A percentile compares a stretch with the other conserved stretches of the same genome.
Evolutionary conservation across 1,140 invertebrate species (phyloP).

Genomic region (Orussus abietinus): DNA sequence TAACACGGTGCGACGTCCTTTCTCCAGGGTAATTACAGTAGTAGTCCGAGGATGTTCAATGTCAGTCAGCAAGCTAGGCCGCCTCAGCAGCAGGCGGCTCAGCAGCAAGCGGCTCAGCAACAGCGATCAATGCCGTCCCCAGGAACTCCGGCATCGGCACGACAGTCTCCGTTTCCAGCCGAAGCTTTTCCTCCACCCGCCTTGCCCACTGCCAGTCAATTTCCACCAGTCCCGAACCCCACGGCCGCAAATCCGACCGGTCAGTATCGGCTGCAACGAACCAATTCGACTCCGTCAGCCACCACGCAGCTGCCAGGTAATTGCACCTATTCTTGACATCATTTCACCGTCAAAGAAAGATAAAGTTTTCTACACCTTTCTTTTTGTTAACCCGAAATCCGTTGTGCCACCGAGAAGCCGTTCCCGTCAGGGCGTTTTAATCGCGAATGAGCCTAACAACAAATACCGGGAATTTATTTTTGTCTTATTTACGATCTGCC

Average conservation of each 20-base stretch:
- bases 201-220: constrained; percentile 49
- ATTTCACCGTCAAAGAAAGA: not conserved
- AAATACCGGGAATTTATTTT: too few relatives aligned
- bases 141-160: constrained; percentile 48
- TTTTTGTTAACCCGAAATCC: too few relatives aligned
- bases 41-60: constrained; percentile 49
- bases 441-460: too few relatives aligned
- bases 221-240: constrained; percentile 56
- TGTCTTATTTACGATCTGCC: too few relatives aligned
- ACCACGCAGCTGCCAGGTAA: constrained; percentile 68
- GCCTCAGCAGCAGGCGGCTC: constrained; percentile 27
- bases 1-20: too few relatives aligned
- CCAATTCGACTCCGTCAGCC: constrained; percentile 62
- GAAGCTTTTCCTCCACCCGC: constrained; percentile 56
- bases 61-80: constrained; percentile 40
- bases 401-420: too few relatives aligned
- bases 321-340: constrained; percentile 12
- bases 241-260: constrained; percentile 52
- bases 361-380: too few relatives aligned
- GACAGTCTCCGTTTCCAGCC: constrained; percentile 58
- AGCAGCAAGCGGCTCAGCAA: constrained; percentile 25
- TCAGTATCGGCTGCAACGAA: constrained; percentile 61
- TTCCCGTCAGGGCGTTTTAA: too few relatives aligned
- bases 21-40: constrained; percentile 45
- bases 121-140: constrained; percentile 57